Evolutionary conservation across 2,797 vertebrate species (phyloP), one percentile per base, ranked within the genome.

Genomic region (Tympanoctomys barrerae): DNA sequence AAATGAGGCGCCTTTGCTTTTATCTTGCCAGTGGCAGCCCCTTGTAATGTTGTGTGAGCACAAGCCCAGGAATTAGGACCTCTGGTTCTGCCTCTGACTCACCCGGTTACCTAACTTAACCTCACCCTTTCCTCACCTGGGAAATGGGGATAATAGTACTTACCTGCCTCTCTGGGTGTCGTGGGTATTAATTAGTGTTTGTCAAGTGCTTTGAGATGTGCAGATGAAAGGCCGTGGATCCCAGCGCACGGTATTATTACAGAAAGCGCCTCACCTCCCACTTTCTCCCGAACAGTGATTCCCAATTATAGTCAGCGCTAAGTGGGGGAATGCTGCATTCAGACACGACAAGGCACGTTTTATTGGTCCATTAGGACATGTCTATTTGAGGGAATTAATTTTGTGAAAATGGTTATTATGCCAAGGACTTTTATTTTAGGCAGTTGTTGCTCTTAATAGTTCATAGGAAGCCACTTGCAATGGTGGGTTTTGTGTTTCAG

Each of bases 311-410:
- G 90, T 88, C 87, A 95, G 79, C 87, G 94, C 92, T 95, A 97
- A 94, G 79, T 70, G 94, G 91, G 39, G 0, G 94, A 94, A 95
- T 81, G 90, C 92, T 52, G 96, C 97, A 96, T 75, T 85, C 96
- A 96, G 96, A 71, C 97, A 97, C 77, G 97, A 97, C 96, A 97
- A 96, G 97, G 97, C 97, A 97, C 31, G 97, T 97, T 97, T 97
- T 97, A 97, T 96, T 96, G 95, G 97, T 96, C 92, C 96, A 95
- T 91, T 95, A 97, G 96, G 92, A 95, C 97, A 95, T 94, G 87
- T 92, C 97, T 94, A 92, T 91, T 89, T 95, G 93, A 97, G 86
- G 89, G 97, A 97, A 97, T 97, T 97, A 96, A 75, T 97, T 97
- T 91, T 96, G 89, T 97, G 90, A 97, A 97, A 97, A 97, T 78